Evolutionary conservation across 1,140 invertebrate species (phyloP).

Genomic region (Hydropsyche tenuis): DNA sequence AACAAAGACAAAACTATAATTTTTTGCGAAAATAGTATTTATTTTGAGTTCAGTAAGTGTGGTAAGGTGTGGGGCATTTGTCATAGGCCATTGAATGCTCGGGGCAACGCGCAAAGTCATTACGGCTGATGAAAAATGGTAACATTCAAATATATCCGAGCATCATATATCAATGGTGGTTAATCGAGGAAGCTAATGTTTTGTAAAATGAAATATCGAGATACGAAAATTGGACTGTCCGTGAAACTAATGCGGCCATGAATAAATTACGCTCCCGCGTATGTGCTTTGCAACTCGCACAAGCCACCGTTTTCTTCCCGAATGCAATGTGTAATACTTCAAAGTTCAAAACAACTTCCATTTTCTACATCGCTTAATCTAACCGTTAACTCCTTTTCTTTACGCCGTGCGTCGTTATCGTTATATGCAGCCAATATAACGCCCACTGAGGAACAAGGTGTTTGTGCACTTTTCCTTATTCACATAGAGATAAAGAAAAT

Average conservation of each 20-base stretch:
- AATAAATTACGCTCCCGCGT: conserved; percentile 32
- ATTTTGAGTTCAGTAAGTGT: neutral
- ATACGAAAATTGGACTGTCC: conserved; percentile 45
- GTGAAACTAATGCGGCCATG: conserved; percentile 35
- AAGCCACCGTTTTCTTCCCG: too few relatives aligned
- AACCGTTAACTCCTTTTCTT: too few relatives aligned
- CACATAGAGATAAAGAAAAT: too few relatives aligned
- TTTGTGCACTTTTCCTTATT: too few relatives aligned
- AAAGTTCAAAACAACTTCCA: too few relatives aligned
- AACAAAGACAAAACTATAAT: too few relatives aligned
- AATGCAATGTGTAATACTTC: too few relatives aligned
- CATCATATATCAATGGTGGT: conserved; percentile 39
- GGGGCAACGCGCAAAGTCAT: conserved; percentile 31
- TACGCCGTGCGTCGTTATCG: too few relatives aligned
- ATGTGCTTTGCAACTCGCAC: conserved; percentile 1
- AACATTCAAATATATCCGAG: conserved; percentile 41
- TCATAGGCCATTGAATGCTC: neutral
- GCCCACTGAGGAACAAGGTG: too few relatives aligned
- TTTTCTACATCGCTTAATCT: too few relatives aligned
- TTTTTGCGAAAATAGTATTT: too few relatives aligned
- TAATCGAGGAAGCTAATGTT: conserved; percentile 47
- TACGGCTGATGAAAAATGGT: conserved; percentile 42
- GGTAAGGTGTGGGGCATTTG: neutral
- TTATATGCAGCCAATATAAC: too few relatives aligned
- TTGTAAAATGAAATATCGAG: conserved; percentile 46